Percentiles rank a stretch among this genome's conserved stretches.
Conservation (phyloP, 2,888 invertebrate genomes). For the Leucoptera coffeella region DNA sequence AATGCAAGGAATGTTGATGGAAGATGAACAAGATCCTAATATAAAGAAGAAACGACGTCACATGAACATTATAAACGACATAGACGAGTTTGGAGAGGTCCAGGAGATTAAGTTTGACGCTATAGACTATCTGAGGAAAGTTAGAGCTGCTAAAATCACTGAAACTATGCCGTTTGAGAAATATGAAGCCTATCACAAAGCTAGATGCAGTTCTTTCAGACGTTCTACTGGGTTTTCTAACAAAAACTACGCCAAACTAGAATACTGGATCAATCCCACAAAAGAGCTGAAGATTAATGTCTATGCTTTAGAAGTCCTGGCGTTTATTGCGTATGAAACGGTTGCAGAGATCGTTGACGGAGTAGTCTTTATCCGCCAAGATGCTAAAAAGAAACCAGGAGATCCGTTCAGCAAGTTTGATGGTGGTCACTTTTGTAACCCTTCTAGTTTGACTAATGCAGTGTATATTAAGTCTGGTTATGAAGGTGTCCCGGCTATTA, state of each 20-base stretch:
- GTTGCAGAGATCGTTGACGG: constrained; percentile 85
- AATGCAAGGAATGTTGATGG: constrained; percentile 23
- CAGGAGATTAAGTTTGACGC: constrained; percentile 47
- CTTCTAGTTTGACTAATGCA: constrained; percentile 49
- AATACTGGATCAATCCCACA: constrained; percentile 57
- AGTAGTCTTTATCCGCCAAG: constrained; percentile 74
- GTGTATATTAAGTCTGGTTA: constrained; percentile 53
- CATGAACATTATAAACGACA: constrained; percentile 43
- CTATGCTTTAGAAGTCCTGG: constrained; percentile 68
- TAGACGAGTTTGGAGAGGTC: constrained; percentile 53
- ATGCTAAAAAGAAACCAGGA: constrained; percentile 59
- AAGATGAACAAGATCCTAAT: constrained; percentile 44
- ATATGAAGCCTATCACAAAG: constrained; percentile 75
- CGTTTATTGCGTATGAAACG: constrained; percentile 85
- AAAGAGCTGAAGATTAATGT: constrained; percentile 56
- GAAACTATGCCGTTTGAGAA: constrained; percentile 48
- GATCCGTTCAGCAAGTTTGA: constrained; percentile 66
- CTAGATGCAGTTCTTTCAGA: constrained; percentile 68
- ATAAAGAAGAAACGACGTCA: constrained; percentile 22
- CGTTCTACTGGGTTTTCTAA: constrained; percentile 32
- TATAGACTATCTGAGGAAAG: constrained; percentile 50
- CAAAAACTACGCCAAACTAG: constrained; percentile 51
- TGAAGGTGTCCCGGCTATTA: constrained; percentile 65
- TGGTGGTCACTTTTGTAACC: constrained; percentile 59
- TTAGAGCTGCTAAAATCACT: constrained; percentile 52